Evolutionary conservation across 2,888 invertebrate species (phyloP), one percentile per base, ranked within the genome.

Genomic region (Phania funesta): DNA sequence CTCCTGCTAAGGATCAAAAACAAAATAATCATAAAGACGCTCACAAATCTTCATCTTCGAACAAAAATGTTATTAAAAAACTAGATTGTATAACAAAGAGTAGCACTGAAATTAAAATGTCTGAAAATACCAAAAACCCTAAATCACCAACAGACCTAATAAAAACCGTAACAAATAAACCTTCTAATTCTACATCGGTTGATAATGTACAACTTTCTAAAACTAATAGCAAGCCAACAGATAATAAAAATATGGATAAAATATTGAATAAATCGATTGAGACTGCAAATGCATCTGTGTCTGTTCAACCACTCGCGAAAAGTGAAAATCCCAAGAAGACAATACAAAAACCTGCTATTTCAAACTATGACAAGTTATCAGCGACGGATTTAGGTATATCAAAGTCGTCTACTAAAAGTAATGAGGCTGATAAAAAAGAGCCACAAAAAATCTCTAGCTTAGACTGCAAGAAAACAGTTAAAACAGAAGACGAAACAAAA

Each of bases 31-130:
- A n/a, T 26, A 38, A 6, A 44, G 54, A 22, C 11, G 2, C 16
- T 4, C 5, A 18, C 6, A 73, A 18, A 52, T 26, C 48, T 22
- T 29, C 50, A 11, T 62, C 26, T 20, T 26, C 50, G 3, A 32
- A 32, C 1, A 67, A 76, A 41, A 50, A 1, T 16, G 41, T 18
- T 35, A 9, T 68, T 8, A 67, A 11, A 24, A 70, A 70, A 71
- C 16, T n/a, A 5, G 11, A 9, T 1, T 41, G 44, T 44, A 18
- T 13, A 32, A 41, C 22, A 20, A 73, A 62, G n/a, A 46, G 26
- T 29, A 35, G 4, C 16, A 11, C 5, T 22, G 52, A 77, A 54
- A 16, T 18, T 32, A 46, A 62, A 22, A 67, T 50, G 8, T 20
- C 65, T 41, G 58, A 75, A 3, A 11, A 20, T 3, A 18, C 52